A percentile compares a stretch with the other conserved stretches of the same genome.
phyloP scores from a whole-genome alignment of 1,140 invertebrate species.

The Drosophila santomea region DNA sequence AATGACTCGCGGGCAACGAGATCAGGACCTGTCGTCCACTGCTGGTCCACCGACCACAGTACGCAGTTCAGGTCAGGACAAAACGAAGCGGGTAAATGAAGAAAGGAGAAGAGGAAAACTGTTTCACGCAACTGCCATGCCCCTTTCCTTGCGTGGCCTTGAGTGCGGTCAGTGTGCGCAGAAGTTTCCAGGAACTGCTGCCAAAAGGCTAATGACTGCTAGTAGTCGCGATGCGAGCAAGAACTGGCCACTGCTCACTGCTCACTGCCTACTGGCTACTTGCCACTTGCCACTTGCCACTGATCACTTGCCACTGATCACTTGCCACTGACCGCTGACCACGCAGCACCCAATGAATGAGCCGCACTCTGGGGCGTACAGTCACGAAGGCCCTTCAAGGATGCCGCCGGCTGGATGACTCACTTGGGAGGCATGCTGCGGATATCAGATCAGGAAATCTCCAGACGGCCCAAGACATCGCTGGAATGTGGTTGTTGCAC shows the following conservation, averaged over 20 bases:
- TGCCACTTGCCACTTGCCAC: background rate
- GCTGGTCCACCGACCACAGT: background rate
- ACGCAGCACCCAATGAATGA: background rate
- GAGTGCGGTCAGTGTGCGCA: constrained; percentile 47
- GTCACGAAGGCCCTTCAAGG: constrained; percentile 54
- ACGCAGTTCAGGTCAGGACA: constrained; percentile 18
- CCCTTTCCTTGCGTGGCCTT: constrained; percentile 47
- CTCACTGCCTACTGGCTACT: background rate
- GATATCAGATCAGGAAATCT: constrained; percentile 38
- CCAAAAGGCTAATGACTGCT: constrained; percentile 75
- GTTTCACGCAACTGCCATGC: constrained; percentile 9
- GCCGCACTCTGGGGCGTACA: constrained; percentile 7
- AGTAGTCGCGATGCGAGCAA: constrained; percentile 24
- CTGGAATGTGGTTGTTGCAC: background rate
- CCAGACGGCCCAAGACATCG: background rate
- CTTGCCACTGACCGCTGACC: background rate
- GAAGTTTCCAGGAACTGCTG: constrained; percentile 70
- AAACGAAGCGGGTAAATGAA: constrained; percentile 46
- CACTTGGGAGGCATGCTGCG: constrained; percentile 39
- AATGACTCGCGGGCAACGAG: constrained; percentile 30
- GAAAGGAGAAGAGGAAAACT: constrained; percentile 75
- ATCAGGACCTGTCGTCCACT: constrained; percentile 30
- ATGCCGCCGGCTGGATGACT: constrained; percentile 37
- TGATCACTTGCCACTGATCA: background rate
- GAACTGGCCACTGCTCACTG: background rate